Evolutionary conservation across 2,113 vertebrate species (phyloP).

Genomic region (Synodontis membranacea): DNA sequence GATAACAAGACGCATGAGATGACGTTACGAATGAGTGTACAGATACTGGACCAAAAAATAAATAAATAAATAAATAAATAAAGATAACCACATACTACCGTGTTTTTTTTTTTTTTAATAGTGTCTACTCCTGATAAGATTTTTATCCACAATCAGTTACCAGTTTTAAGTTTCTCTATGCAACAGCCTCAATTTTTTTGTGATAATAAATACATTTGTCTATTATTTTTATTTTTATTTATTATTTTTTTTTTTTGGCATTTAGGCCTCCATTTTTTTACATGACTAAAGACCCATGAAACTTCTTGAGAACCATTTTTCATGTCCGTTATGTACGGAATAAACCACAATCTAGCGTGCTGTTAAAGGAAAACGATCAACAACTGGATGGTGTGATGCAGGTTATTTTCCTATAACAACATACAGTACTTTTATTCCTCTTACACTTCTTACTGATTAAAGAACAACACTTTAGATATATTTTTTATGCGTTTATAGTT

Average conservation of each 20-base stretch:
- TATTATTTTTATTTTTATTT: too few species aligned
- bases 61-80: neutral
- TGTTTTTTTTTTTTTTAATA: too few species aligned
- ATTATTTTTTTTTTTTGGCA: neutral
- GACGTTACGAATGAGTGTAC: neutral
- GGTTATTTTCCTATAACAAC: too few species aligned
- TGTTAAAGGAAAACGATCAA: neutral
- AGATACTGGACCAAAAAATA: too few species aligned
- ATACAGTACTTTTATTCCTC: neutral
- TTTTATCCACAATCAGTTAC: neutral
- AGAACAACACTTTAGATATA: too few species aligned
- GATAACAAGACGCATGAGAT: neutral
- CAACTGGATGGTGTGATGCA: neutral
- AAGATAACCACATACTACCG: neutral
- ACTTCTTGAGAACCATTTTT: neutral
- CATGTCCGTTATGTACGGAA: neutral
- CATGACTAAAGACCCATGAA: neutral
- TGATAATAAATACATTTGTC: neutral
- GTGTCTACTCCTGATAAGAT: neutral
- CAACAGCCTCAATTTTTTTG: neutral
- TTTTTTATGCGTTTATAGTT: too few species aligned
- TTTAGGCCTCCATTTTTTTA: neutral
- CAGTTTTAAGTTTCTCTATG: neutral
- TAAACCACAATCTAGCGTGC: neutral
- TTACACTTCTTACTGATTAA: too few species aligned